A percentile compares a stretch with the other conserved stretches of the same genome.
Conservation (phyloP, 2,797 vertebrate genomes). For the Podarcis lilfordi region DNA sequence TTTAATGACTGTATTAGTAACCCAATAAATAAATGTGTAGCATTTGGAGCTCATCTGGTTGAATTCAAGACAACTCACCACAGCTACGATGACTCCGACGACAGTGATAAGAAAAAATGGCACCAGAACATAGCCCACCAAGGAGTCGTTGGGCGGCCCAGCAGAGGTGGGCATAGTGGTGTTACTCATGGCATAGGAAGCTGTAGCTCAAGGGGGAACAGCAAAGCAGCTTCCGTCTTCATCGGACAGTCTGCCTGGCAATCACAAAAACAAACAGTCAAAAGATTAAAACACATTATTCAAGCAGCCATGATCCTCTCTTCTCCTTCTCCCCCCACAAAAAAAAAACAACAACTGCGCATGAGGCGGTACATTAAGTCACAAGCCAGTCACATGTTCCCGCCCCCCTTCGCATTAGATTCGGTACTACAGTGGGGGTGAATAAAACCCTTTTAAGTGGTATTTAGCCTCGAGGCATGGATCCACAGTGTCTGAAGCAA, state of each 20-base stretch:
- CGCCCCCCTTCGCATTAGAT: not conserved
- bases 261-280: constrained; percentile 14
- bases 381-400: constrained; percentile 20
- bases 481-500: not conserved
- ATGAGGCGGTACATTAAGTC: not conserved
- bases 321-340: not conserved
- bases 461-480: constrained; percentile 3
- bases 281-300: constrained; percentile 9
- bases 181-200: constrained; percentile 85
- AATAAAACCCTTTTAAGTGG: constrained; percentile 5
- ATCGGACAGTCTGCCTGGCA: constrained; percentile 10
- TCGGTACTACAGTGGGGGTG: not conserved
- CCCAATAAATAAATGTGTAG: not conserved
- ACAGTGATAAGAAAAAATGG: constrained; percentile 91
- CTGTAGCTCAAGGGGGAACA: constrained; percentile 40
- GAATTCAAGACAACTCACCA: constrained; percentile 80
- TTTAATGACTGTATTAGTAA: not conserved
- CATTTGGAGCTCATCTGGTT: not conserved
- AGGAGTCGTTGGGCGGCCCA: constrained; percentile 77
- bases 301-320: not conserved
- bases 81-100: constrained; percentile 85
- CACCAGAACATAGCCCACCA: constrained; percentile 88
- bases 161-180: constrained; percentile 82
- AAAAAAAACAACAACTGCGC: not conserved
- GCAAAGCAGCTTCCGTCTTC: constrained; percentile 9